These are phyloP conservation scores for Saccopteryx leptura DNA, from an alignment of 2,113 vertebrate species.

Conservation along the genomic window DNA sequence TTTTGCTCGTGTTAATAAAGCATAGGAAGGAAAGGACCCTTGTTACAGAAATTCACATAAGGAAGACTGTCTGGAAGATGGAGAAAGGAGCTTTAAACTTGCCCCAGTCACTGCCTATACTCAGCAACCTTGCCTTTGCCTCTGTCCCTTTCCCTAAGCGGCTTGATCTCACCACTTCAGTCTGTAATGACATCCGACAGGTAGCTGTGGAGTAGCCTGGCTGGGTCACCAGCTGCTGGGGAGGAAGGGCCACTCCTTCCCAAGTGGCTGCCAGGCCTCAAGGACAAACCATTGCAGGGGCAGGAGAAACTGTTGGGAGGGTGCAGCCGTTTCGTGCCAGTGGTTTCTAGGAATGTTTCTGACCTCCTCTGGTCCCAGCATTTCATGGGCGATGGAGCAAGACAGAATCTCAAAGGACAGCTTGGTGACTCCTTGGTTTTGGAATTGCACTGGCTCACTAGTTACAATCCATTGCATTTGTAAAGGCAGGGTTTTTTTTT, in stretches of 20 bases:
- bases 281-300: constrained; percentile 82
- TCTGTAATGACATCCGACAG: constrained; percentile 90
- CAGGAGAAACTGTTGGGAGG: constrained; percentile 58
- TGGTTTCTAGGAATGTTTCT: constrained; percentile 94
- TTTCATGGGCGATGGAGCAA: constrained; percentile 92
- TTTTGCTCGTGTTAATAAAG: constrained; percentile 47
- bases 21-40: constrained; percentile 15
- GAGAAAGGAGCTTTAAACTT: constrained; percentile 64
- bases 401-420: constrained; percentile 90
- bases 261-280: constrained; percentile 76
- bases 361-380: constrained; percentile 85
- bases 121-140: constrained; percentile 56
- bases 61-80: constrained; percentile 4
- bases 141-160: constrained; percentile 73
- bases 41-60: constrained; percentile 6
- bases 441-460: constrained; percentile 71
- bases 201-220: constrained; percentile 88
- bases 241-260: constrained; percentile 80
- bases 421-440: constrained; percentile 87
- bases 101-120: neutral
- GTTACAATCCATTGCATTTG: constrained; percentile 77
- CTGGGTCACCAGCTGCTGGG: constrained; percentile 88
- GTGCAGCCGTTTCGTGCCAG: constrained; percentile 88
- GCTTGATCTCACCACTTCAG: constrained; percentile 85
- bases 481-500: constrained; percentile 4